Evolutionary conservation across 2,888 invertebrate genomes (phyloP), one percentile per base, ranked within the genome.

Genomic region (Drosophila buzzatii): DNA sequence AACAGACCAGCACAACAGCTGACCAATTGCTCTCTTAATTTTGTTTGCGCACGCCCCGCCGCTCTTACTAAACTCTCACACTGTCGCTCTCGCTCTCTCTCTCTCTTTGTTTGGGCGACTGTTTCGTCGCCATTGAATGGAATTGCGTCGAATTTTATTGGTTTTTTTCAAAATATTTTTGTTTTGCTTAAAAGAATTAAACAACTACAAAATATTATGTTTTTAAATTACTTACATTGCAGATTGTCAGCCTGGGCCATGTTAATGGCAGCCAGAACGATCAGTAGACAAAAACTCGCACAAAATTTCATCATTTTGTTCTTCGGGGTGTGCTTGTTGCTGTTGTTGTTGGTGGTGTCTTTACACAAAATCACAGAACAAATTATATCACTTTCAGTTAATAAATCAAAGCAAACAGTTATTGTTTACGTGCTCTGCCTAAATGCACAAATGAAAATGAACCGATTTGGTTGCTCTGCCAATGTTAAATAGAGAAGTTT

Each of bases 221-320:
- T 1, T 37, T 42, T 12, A 8, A 37, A 41, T 35, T 91, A 96
- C 96, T 96, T 92, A 96, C 96, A 96, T 94, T 95, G 94, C 79
- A 95, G 94, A 59, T 94, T 94, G 72, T 94, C 94, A 56, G 74
- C 77, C 58, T 94, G 94, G 67, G 94, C 93, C 60, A 93, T 62
- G 55, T 81, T 93, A 57, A 85, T 79, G 55, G 80, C 79, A 55
- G 88, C 80, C 68, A 85, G 72, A 57, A 87, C 79, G 64, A 81
- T 88, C 81, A 92, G 69, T 73, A 94, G 91, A 83, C 94, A 92
- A 76, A 94, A 90, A 91, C 93, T 93, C 88, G 95, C 83, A 86
- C 94, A 91, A 92, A 93, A 93, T 94, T 95, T 95, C 95, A 95
- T 95, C 90, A 90, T 91, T 71, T 80, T 76, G 72, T 64, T 78